Evolutionary conservation across 2,113 vertebrate species (phyloP), one percentile per base, ranked within the genome.

Genomic region (Dinomys branickii): DNA sequence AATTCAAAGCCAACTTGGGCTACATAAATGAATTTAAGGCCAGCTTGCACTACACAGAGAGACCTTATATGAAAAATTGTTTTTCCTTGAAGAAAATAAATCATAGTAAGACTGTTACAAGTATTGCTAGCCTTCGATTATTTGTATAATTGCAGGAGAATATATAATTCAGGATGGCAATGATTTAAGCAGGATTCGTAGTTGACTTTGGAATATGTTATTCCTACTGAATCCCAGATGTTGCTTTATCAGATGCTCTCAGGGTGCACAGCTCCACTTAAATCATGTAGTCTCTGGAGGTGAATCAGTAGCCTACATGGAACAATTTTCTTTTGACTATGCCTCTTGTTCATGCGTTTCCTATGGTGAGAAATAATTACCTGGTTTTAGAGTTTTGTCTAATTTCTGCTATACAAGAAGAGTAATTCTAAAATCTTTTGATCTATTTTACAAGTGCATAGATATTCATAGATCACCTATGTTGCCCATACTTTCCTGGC

Each of bases 141-240:
- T 75, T 89, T 75, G 67, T 4, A 35, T 95, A 61, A 80, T 89
- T 91, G 91, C 86, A 97, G 86, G 87, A 47, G 61, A 71, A 13
- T n/a, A 0, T 84, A 1, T 13, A 61, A 80, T 75, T 88, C 69
- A 63, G 83, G 35, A 89, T 56, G 89, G 90, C 26, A 52, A 3
- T 35, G 17, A 30, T 8, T 14, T 88, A 50, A 38, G 58, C 65
- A 80, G 87, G 20, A 30, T 41, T 61, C 35, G 7, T 38, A 47
- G 16, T 41, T 59, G 84, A 54, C 63, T 69, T 65, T 65, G 78
- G 73, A 80, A 71, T 52, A 50, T 30, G 13, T n/a, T 69, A 94
- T 50, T 58, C 44, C 85, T 44, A 28, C 73, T 1, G 33, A 20
- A 33, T 85, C 38, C 44, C 80, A 85, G 87, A 89, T 73, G 47